Evolutionary conservation across 2,113 vertebrate species (phyloP), one percentile per base, ranked within the genome.

Genomic region (Camelus bactrianus): DNA sequence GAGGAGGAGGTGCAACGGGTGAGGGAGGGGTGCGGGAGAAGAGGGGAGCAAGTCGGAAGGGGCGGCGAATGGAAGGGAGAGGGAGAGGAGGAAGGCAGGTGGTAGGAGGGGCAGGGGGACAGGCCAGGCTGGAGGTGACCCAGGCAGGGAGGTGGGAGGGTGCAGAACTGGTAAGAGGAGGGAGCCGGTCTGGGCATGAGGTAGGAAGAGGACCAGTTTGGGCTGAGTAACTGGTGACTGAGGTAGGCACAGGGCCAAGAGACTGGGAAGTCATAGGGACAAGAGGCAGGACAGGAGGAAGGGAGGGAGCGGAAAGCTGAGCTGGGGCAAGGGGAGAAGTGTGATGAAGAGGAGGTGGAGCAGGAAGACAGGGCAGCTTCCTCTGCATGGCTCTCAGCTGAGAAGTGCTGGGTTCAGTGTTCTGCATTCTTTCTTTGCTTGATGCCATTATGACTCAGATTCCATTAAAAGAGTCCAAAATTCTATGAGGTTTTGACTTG

Each of bases 371-470:
- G 30, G 88, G 82, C 76, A 83, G 30, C 54, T 91, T 67, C 92
- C 54, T 77, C 92, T 56, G 52, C 83, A 26, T 15, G 52, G 52
- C 76, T 94, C 35, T 86, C 92, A 22, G 32, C 0, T 24, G 92
- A 67, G 88, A 86, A 87, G 8, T 35, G 28, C 30, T 20, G 65
- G 32, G 38, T 28, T 75, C 58, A 20, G 64, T 10, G 65, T 75
- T 90, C 90, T 22, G 65, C 14, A 62, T 93, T 85, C 84, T 60
- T 58, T 93, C 65, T 90, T 52, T 81, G 80, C 50, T 85, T 54
- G 24, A 60, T 62, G 85, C 79, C 85, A 81, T 95, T 90, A 38
- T 95, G 80, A 93, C 65, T 95, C 65, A 16, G 64, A 89, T 80
- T 75, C 85, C 50, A 42, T 22, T 72, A 79, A 42, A 60, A 50